Percentiles rank a stretch among this genome's conserved stretches.
Conservation (phyloP, 2,113 vertebrate species). For the human (Homo sapiens) region GRCh38 chr6:150088501-150089000, state of each 20-base stretch:
- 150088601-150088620: no score
- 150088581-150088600: no score
- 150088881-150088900: rapidly evolving
- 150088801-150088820: neutral
- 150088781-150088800: no score
- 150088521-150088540: no score
- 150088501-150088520: no score
- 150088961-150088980: neutral
- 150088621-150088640: neutral
- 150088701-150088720: neutral
- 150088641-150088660: neutral
- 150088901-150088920: rapidly evolving
- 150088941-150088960: neutral
- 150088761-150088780: neutral
- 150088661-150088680: neutral
- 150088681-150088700: neutral
- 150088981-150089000: neutral
- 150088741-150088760: neutral
- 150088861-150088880: rapidly evolving
- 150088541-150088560: no score
- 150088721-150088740: neutral
- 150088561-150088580: no score
- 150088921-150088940: neutral
- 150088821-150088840: neutral
- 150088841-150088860: rapidly evolving